Evolutionary conservation across 2,113 vertebrate genomes (phyloP).

Genomic region (Pionites leucogaster): DNA sequence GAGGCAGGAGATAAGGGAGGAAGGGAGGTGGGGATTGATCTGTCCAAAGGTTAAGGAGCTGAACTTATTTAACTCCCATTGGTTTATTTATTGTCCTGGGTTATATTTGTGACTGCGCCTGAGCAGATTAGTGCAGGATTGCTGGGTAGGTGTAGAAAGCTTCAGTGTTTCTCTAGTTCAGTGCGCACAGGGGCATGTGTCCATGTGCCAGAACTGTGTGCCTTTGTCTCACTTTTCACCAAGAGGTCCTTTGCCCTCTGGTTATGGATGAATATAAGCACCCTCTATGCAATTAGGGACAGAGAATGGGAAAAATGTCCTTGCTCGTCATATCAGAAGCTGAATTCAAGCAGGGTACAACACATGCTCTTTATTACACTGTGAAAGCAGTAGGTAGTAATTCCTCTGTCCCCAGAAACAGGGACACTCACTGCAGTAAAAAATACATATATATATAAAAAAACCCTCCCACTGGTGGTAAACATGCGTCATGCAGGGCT

Average conservation of each 20-base stretch:
- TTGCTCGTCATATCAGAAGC: background rate
- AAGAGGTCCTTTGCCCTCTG: background rate
- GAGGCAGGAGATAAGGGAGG: background rate
- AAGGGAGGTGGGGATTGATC: background rate
- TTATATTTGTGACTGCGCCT: background rate
- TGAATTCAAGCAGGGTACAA: slow-evolving; percentile 10
- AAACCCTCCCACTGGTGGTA: slow-evolving; percentile 42
- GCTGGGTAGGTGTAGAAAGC: background rate
- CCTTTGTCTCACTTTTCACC: background rate
- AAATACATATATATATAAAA: background rate
- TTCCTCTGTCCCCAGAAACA: slow-evolving; percentile 20
- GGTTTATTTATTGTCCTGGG: slow-evolving; percentile 39
- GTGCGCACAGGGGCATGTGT: background rate
- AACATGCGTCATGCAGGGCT: slow-evolving; percentile 15
- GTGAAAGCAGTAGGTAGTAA: background rate
- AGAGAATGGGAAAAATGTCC: background rate
- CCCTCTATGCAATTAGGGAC: background rate
- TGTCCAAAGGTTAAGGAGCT: slow-evolving; percentile 20
- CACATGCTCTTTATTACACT: background rate
- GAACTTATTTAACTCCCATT: slow-evolving; percentile 10
- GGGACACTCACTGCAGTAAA: slow-evolving; percentile 10
- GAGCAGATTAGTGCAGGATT: background rate
- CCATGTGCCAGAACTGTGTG: background rate
- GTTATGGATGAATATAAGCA: background rate
- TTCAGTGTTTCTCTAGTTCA: background rate